Evolutionary conservation across 2,797 vertebrate species (phyloP).

Genomic region (Masticophis lateralis): DNA sequence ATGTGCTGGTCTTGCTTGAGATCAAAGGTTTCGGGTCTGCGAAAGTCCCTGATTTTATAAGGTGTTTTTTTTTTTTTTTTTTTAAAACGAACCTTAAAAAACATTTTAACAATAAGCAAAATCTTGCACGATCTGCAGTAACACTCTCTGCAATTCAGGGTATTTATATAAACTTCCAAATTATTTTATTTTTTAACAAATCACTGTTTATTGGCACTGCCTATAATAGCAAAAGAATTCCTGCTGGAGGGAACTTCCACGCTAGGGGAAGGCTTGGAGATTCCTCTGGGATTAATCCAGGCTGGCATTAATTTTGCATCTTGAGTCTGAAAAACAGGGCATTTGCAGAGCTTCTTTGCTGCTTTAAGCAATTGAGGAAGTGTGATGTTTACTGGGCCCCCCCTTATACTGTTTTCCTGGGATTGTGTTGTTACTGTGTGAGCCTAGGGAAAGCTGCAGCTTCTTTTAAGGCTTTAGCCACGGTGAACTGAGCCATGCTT

Average conservation of each 20-base stretch:
- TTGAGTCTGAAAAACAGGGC: neutral
- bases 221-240: neutral
- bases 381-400: neutral
- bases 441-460: neutral
- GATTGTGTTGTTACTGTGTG: neutral
- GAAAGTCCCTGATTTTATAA: neutral
- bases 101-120: neutral
- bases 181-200: neutral
- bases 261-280: neutral
- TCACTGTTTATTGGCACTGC: neutral
- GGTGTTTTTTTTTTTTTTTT: neutral
- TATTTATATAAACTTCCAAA: neutral
- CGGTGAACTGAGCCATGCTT: neutral
- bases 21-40: neutral
- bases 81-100: neutral
- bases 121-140: neutral
- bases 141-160: neutral
- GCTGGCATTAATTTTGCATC: neutral
- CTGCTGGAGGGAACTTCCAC: neutral
- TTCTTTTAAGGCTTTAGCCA: neutral
- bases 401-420: neutral
- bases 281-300: neutral
- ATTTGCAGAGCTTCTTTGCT: neutral
- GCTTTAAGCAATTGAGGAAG: neutral
- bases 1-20: neutral